Base-by-base conservation (phyloP, 2,888 invertebrate genomes). In the Actias luna region DNA sequence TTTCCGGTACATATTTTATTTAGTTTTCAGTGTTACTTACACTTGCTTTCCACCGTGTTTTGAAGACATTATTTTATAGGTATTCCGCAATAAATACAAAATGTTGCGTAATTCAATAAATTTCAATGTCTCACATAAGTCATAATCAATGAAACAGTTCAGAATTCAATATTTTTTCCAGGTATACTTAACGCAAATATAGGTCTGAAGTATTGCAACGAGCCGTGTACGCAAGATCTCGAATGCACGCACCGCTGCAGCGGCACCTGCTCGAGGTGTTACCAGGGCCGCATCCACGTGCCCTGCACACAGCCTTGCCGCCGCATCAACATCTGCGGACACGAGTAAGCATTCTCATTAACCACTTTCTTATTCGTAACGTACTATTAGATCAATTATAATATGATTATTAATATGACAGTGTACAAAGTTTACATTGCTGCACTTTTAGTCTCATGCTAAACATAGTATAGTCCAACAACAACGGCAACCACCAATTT, bases 321-420 rank as follows among this genome's bases (percentile, higher is more conserved):
- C 7, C 90, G 89, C 60, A 70, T 77, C 14, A 89, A 95, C 65
- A 92, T 95, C 58, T 95, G 96, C 78, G 94, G 94, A 35, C 95
- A 95, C 76, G 81, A 88, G 93, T 94, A 74, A 83, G 84, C 1
- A 29, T 50, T 12, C 10, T 50, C n/a, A n/a, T n/a, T n/a, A n/a
- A n/a, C n/a, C n/a, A n/a, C n/a, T n/a, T n/a, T n/a, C n/a, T n/a
- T n/a, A n/a, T n/a, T n/a, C n/a, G n/a, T n/a, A n/a, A n/a, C n/a
- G n/a, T n/a, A n/a, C n/a, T n/a, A n/a, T n/a, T n/a, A n/a, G n/a
- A n/a, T n/a, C n/a, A n/a, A n/a, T n/a, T n/a, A n/a, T n/a, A n/a
- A n/a, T n/a, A n/a, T n/a, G n/a, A n/a, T n/a, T n/a, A n/a, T n/a
- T n/a, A n/a, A n/a, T n/a, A n/a, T n/a, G n/a, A n/a, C n/a, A n/a